Base-by-base conservation (phyloP, 2,113 vertebrate genomes). In the Seriola quinqueradiata region DNA sequence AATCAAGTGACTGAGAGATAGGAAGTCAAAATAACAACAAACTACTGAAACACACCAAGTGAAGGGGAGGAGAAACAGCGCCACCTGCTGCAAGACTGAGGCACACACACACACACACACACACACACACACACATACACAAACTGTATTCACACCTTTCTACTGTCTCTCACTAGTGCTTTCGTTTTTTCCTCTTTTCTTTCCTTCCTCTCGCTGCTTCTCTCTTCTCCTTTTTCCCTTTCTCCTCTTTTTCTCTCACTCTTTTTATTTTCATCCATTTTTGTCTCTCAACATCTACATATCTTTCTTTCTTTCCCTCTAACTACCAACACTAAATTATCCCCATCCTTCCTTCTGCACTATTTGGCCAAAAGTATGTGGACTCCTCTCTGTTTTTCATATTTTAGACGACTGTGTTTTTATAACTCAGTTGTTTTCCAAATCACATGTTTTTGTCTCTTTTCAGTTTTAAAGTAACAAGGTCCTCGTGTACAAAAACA, bases 21-120 rank as follows among this genome's bases (percentile, higher is more conserved):
- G 52, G 17, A 55, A 55, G 60, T 9, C 23, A 17, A 28, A 67
- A 67, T 12, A 52, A 21, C 48, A 57, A 7, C 21, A 3, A 21
- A 36, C 6, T 23, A 2, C 6, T 54, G 14, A 42, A 9, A 10
- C 7, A 42, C 8, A 8, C 40, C 8, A 10, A 42, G 40, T 42
- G 40, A 42, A 48, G 50, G 23, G 52, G 61, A 21, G 50, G 69
- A 23, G 38, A 69, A 84, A 84, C 74, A 63, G 75, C 68, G 16
- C 88, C 88, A 55, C 71, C 82, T 70, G 2, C 85, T 80, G 88
- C 25, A 23, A 38, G 32, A 38, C 7, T 8, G 48, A 38, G 10
- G 54, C 4, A 63, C 0, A 3, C 32, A 17, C 79, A 68, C 48
- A 19, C 4, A 8, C 13, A 17, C 7, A 63, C 1, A 3, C 36